Conservation (phyloP, 2,888 invertebrate species). For the Invenusta paracnida region DNA sequence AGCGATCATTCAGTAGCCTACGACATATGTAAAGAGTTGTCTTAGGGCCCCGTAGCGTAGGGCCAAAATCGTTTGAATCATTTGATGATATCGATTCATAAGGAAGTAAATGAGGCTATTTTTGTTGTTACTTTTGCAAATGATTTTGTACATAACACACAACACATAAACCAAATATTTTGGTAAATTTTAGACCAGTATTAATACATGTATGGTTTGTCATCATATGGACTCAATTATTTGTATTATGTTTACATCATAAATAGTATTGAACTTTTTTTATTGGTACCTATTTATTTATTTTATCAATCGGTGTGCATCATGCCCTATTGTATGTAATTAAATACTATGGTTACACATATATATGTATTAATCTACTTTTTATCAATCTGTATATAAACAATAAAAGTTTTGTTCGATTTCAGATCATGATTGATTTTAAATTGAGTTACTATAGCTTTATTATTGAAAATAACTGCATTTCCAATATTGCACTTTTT, state of each 20-base stretch:
- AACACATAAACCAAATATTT: not conserved
- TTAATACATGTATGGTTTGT: not conserved
- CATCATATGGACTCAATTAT: not conserved
- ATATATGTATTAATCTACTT: not conserved
- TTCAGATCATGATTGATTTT: constrained; percentile 16
- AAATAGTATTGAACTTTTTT: not conserved
- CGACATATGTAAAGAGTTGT: not conserved
- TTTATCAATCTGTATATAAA: constrained; percentile 12
- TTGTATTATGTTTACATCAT: not conserved
- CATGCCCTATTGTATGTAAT: not conserved
- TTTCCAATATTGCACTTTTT: not conserved
- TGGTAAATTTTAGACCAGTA: not conserved
- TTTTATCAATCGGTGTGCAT: not conserved
- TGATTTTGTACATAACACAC: not conserved
- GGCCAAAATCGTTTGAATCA: not conserved
- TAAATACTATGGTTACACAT: not conserved
- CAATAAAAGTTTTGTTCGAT: constrained; percentile 8
- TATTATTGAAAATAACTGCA: constrained; percentile 9
- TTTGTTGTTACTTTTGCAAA: not conserved
- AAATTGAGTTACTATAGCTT: constrained; percentile 1
- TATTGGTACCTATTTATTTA: not conserved
- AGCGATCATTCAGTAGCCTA: not conserved
- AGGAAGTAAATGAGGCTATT: not conserved
- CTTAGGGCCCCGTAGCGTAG: not conserved
- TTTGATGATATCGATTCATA: not conserved